A percentile compares a stretch with the other conserved stretches of the same genome.
phyloP scores from a whole-genome alignment of 2,797 vertebrate species.

The Xenentodon cancila region DNA sequence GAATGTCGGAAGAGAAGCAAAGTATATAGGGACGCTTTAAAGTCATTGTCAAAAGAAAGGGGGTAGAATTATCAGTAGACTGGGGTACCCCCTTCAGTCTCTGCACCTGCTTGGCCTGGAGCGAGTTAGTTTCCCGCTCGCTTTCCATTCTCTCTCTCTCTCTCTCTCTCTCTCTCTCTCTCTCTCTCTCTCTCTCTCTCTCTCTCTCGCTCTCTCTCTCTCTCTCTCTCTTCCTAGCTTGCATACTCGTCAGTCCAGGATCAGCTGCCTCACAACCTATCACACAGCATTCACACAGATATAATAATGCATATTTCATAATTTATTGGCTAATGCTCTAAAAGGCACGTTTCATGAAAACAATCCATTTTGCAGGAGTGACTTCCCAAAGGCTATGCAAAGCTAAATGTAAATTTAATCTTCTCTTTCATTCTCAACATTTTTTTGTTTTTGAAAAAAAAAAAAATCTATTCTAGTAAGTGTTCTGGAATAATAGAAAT shows the following conservation, averaged over 20 bases:
- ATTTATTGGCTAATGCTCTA: slow-evolving; percentile 67
- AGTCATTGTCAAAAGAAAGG: slow-evolving; percentile 44
- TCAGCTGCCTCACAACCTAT: slow-evolving; percentile 57
- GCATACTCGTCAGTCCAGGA: slow-evolving; percentile 54
- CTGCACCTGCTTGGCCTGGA: slow-evolving; percentile 80
- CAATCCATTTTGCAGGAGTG: slow-evolving; percentile 47
- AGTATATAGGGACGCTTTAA: slow-evolving; percentile 63
- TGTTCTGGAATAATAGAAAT: slow-evolving; percentile 81
- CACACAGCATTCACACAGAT: slow-evolving; percentile 59
- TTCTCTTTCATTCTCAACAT: slow-evolving; percentile 43
- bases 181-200: background rate
- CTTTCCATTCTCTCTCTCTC: slow-evolving; percentile 43
- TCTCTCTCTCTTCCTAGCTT: slow-evolving; percentile 2
- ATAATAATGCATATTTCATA: slow-evolving; percentile 70
- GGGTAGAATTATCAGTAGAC: slow-evolving; percentile 44
- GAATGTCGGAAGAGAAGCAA: slow-evolving; percentile 65
- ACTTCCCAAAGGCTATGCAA: slow-evolving; percentile 62
- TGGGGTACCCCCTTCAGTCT: slow-evolving; percentile 50
- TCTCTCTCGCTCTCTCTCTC: slow-evolving; percentile 21
- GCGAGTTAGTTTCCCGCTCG: slow-evolving; percentile 38
- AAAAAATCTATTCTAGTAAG: slow-evolving; percentile 61
- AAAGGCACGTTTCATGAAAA: slow-evolving; percentile 62
- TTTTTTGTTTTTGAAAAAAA: slow-evolving; percentile 58
- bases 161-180: background rate
- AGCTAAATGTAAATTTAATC: slow-evolving; percentile 67